phyloP scores from a whole-genome alignment of 2,113 vertebrate species.

The Pristiophorus japonicus region DNA sequence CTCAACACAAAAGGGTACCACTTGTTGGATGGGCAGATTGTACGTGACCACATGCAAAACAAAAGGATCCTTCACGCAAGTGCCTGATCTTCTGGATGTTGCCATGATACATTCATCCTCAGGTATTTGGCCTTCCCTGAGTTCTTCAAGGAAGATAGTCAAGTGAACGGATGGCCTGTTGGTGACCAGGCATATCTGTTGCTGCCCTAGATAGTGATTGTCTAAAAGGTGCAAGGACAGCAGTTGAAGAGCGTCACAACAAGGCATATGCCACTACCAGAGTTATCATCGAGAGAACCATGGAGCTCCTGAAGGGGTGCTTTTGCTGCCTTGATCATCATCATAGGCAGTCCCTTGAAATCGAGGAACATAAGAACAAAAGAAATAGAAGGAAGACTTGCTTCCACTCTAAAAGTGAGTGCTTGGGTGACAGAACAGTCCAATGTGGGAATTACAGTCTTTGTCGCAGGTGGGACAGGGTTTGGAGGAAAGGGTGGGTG shows the following conservation, averaged over 20 bases:
- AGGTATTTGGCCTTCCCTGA: not conserved
- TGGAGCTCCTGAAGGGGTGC: not conserved
- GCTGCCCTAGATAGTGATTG: too few relatives aligned
- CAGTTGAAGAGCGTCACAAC: not conserved
- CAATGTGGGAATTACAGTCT: too few relatives aligned
- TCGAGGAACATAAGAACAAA: too few relatives aligned
- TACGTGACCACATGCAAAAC: not conserved
- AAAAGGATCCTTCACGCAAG: not conserved
- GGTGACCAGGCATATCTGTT: not conserved
- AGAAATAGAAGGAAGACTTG: too few relatives aligned
- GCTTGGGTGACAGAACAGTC: too few relatives aligned
- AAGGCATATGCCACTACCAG: not conserved
- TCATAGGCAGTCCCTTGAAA: too few relatives aligned
- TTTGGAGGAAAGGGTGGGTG: too few relatives aligned
- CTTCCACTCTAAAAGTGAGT: too few relatives aligned
- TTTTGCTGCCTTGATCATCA: not conserved
- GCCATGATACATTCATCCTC: not conserved
- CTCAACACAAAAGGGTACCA: not conserved
- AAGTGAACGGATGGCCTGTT: not conserved
- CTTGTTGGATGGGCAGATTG: not conserved
- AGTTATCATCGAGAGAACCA: not conserved
- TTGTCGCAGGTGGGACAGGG: too few relatives aligned
- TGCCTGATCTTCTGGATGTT: not conserved
- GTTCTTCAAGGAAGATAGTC: not conserved
- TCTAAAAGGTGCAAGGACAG: not conserved